A percentile compares a stretch with the other conserved stretches of the same genome.
These are phyloP conservation scores for Rutilus rutilus DNA, from an alignment of 2,113 vertebrate species.

Conservation along the genomic window DNA sequence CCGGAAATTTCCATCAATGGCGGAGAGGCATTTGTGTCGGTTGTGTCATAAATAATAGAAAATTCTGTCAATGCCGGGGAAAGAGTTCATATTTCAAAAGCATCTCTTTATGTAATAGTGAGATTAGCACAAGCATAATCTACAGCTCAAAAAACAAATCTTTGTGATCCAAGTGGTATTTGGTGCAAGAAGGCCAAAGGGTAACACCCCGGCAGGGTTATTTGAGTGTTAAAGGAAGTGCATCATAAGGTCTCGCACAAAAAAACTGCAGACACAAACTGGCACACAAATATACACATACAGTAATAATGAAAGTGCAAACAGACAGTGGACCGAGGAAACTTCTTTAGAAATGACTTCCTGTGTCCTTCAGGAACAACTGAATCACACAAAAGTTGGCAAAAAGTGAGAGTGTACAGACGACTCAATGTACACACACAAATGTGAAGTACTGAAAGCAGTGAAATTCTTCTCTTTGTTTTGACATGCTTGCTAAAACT, in stretches of 20 bases:
- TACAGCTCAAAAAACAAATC: constrained; percentile 12
- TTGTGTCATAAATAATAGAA: no score
- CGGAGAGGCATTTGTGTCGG: no score
- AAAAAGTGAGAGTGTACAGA: neutral
- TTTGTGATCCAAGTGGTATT: constrained; percentile 4
- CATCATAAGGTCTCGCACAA: neutral
- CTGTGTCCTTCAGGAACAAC: constrained; percentile 16
- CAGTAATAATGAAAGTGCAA: constrained; percentile 25
- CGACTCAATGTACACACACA: neutral
- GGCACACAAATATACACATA: constrained; percentile 14
- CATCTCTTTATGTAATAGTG: constrained; percentile 33
- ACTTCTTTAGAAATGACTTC: constrained; percentile 30
- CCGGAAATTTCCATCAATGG: no score
- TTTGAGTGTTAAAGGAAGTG: neutral
- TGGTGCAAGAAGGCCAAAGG: neutral
- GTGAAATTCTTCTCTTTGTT: neutral
- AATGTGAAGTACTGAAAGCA: neutral
- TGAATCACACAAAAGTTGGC: neutral
- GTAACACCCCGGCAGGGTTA: neutral
- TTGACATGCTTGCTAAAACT: neutral
- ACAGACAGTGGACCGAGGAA: constrained; percentile 18
- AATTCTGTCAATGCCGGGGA: no score
- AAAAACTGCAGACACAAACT: neutral
- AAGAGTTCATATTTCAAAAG: constrained; percentile 4
- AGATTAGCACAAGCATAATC: constrained; percentile 25